Base-by-base conservation (phyloP, 2,113 vertebrate genomes). In the Delphinapterus leucas region DNA sequence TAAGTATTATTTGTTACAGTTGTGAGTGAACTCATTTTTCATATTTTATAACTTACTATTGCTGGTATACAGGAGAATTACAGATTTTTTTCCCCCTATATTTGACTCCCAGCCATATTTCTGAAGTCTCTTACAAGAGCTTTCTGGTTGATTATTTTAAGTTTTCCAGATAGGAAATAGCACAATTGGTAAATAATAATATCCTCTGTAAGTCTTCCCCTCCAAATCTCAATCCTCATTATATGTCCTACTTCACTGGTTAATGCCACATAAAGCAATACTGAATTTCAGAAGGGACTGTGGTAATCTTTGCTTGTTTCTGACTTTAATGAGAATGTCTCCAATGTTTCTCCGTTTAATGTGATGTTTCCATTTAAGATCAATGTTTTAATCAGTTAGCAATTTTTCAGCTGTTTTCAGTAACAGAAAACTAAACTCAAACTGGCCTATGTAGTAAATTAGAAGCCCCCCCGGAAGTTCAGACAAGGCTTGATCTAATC, bases 311-410 rank as follows among this genome's bases (percentile, higher is more conserved):
- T 88, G 68, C 92, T 89, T 61, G 23, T 94, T 92, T 85, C 77
- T 94, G 28, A 89, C 53, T 76, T 85, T 93, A 96, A 76, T 44
- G 47, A 91, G 44, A 71, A 25, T 81, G 36, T 91, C 80, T 93
- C 55, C 53, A 70, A 79, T 77, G 44, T 60, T 85, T 93, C 65
- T 67, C 76, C 61, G 73, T 82, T 82, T 71, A 77, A 94, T 53
- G 67, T 77, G 28, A 82, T 41, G 38, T 28, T 88, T 93, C 38
- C 67, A 95, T 76, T 84, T 83, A 92, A 96, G 53, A 63, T 89
- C 8, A 0, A 17, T 36, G 15, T 91, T 84, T 89, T 88, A 49
- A 63, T 74, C 6, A 68, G 6, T 73, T 58, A 49, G 18, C 18
- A 61, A 87, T 91, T 17, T 25, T 44, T 74, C 47, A 84, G 38